Conservation (phyloP, 2,888 invertebrate species). For the Blera fallax region DNA sequence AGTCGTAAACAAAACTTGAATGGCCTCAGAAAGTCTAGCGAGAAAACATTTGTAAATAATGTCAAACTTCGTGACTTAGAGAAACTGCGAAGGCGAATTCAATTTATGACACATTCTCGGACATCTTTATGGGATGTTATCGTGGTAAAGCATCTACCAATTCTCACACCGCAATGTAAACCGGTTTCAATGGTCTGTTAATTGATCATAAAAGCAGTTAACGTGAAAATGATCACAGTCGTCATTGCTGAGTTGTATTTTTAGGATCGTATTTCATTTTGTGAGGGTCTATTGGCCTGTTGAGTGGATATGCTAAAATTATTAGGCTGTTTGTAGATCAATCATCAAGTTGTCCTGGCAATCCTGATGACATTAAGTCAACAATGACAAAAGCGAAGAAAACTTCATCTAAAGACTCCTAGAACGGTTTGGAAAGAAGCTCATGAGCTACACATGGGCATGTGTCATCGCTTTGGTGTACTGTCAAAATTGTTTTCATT, state of each 20-base stretch:
- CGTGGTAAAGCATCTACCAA: neutral
- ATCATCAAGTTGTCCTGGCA: too few species aligned
- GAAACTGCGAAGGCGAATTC: neutral
- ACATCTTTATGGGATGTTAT: neutral
- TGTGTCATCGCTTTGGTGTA: too few species aligned
- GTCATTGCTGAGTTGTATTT: neutral
- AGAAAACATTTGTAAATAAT: neutral
- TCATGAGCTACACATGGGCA: too few species aligned
- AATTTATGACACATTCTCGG: neutral
- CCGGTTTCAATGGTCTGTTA: neutral
- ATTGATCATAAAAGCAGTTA: neutral
- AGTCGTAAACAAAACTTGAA: neutral
- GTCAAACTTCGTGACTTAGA: neutral
- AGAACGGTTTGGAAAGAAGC: too few species aligned
- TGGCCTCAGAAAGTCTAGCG: neutral
- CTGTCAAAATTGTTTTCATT: too few species aligned
- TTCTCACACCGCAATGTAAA: neutral
- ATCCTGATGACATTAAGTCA: too few species aligned
- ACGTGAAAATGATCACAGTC: neutral
- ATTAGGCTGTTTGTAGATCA: neutral
- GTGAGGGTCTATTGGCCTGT: neutral
- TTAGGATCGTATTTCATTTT: neutral
- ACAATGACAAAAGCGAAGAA: too few species aligned
- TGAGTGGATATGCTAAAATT: neutral
- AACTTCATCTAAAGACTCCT: too few species aligned